phyloP scores from a whole-genome alignment of 1,140 invertebrate genomes.

The Sitobion miscanthi region DNA sequence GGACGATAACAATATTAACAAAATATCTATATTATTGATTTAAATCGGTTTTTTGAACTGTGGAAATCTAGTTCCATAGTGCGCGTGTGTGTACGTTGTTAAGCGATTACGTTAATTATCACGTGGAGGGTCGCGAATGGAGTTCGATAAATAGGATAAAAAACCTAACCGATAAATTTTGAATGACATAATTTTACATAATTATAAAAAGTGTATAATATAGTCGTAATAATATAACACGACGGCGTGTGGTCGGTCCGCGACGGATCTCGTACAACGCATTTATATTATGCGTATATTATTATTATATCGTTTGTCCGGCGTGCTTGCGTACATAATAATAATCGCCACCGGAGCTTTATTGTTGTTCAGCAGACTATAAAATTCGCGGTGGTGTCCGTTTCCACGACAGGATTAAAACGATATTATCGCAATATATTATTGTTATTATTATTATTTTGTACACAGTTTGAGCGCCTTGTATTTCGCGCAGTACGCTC shows the following conservation, averaged over 20 bases:
- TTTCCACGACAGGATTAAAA: background rate
- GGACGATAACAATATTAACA: background rate
- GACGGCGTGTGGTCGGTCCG: no score
- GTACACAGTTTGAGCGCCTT: background rate
- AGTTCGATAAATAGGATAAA: background rate
- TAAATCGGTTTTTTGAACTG: background rate
- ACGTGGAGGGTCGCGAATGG: background rate
- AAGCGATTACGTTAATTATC: background rate
- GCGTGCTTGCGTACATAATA: background rate
- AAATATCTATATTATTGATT: background rate
- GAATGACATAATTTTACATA: background rate
- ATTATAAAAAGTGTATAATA: background rate
- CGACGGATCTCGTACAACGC: background rate
- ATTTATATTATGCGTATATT: background rate
- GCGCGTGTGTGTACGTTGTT: no score
- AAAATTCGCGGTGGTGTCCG: background rate
- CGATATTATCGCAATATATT: background rate
- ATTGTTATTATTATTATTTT: background rate
- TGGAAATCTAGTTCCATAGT: background rate
- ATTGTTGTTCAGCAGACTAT: background rate
- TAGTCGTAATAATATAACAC: background rate
- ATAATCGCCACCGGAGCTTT: background rate
- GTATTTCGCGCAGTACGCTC: background rate
- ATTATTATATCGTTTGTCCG: background rate
- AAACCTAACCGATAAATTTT: background rate